Evolutionary conservation across 2,797 vertebrate genomes (phyloP), one percentile per base, ranked within the genome.

Genomic region (Liasis olivaceus): DNA sequence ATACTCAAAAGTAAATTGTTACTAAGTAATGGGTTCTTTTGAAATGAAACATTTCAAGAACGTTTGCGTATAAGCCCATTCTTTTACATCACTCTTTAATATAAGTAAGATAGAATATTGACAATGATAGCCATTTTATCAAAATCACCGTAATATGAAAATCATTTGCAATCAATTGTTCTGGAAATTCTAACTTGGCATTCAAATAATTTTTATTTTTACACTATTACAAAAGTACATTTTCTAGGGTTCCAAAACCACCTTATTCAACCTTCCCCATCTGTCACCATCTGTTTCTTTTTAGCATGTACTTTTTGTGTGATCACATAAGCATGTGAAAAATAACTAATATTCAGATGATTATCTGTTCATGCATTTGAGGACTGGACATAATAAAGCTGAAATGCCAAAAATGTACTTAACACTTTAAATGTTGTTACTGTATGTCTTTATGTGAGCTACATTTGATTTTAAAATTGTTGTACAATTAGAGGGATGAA

Each of bases 281-380:
- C 99, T 99, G 99, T 99, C 99, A 99, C 99, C 99, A 99, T 99
- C 99, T 99, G 99, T 98, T 98, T 99, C 98, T 98, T 98, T 99
- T 99, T 99, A 99, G 99, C 98, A 98, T 98, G 98, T 98, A 99
- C 98, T 99, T 99, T 99, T 98, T 98, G 98, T 98, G 98, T 98
- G 98, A 98, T 99, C 98, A 98, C 98, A 99, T 98, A 98, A 98
- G 98, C 98, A 99, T 99, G 98, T 99, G 98, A 99, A 99, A 99
- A 99, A 99, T 99, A 99, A 99, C 98, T 98, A 99, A 98, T 98
- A 98, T 98, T 99, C 98, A 99, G 99, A 99, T 99, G 99, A 99
- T 99, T 98, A 99, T 99, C 98, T 99, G 98, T 98, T 99, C 98
- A 98, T 98, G 99, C 98, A 98, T 99, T 98, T 98, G 98, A 98